Base-by-base conservation (phyloP, 37 sponge, comb jelly and placozoan genomes). In the Eunapius fragilis region DNA sequence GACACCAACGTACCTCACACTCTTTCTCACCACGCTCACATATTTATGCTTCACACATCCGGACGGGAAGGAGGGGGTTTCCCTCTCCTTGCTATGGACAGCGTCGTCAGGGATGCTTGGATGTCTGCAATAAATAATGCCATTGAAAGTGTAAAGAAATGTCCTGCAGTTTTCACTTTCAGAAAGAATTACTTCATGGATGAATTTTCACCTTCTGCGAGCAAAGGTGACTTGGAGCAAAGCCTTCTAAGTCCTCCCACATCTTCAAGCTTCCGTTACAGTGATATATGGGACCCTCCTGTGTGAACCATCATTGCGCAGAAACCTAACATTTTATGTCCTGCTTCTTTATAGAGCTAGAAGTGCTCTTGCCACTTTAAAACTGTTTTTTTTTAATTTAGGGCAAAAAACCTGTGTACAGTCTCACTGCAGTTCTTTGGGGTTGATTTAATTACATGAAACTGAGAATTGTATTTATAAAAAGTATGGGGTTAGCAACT, bases 21-120 rank as follows among this genome's bases (percentile, higher is more conserved):
- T 31, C 87, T 85, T 25, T 24, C 41, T 24, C 82, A 81, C 31
- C 28, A 41, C 58, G 48, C 45, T 27, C 48, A 33, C 41, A 72
- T 41, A 11, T 93, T 93, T 74, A 84, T 87, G 82, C 88, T 93
- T 10, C 71, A 81, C 32, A 86, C 74, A 0, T 91, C 91, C 25
- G 68, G 69, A 30, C 70, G 94, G 13, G 31, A 37, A 9, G 38
- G 38, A 28, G 87, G 87, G n/a, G 85, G 84, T 25, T 84, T 90
- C 33, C 94, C 94, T 23, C 71, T 89, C 17, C 14, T 69, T 27
- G 85, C 90, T 4, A 82, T 87, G 68, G 75, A 72, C 35, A 76
- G 48, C 0, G 82, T 81, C 32, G 90, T 85, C 71, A 93, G 85
- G 50, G 49, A 35, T 25, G 49, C 38, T 31, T 93, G 94, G 94